Evolutionary conservation across 2,888 invertebrate genomes (phyloP), one percentile per base, ranked within the genome.

Genomic region (Andricus curvator): DNA sequence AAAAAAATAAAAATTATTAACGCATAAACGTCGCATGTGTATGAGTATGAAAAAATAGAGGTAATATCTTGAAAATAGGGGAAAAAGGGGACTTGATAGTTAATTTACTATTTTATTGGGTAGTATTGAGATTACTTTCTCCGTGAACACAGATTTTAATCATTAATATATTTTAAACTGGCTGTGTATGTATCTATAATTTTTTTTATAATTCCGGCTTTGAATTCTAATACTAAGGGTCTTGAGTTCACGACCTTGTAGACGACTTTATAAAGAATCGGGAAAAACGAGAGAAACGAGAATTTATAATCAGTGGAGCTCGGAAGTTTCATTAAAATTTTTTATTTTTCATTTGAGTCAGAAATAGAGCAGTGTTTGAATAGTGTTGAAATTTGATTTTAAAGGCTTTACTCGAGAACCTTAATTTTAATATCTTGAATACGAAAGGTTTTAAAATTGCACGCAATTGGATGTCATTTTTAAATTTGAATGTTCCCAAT

Each of bases 71-170:
- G 8, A 37, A 37, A 9, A 37, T 37, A 37, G 37, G 9, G 37
- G 37, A 37, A 37, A 37, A 37, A 9, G 33, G 5, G 33, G 4
- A 15, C 29, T 64, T 25, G 11, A 25, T 64, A 5, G 6, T 64
- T 29, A 17, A 17, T 22, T 51, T 4, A 20, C 20, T 56, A 48
- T 25, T 67, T 51, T 44, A 4, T 33, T 60, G 22, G 25, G 9
- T 15, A 41, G 25, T 66, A 13, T n/a, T 80, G 1, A 22, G 48
- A 41, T 8, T 22, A 20, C 1, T 17, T 74, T 74, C 56, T 56
- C 33, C 74, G 33, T 74, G 56, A 74, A 74, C 37, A 33, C 33
- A 51, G 33, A 56, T 33, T 74, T 13, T 74, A 51, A 74, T 29
- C 8, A 51, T 51, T 70, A 25, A 25, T 56, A 25, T 48, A 48